Conservation (phyloP, 2,797 vertebrate genomes). For the Galago senegalensis region DNA sequence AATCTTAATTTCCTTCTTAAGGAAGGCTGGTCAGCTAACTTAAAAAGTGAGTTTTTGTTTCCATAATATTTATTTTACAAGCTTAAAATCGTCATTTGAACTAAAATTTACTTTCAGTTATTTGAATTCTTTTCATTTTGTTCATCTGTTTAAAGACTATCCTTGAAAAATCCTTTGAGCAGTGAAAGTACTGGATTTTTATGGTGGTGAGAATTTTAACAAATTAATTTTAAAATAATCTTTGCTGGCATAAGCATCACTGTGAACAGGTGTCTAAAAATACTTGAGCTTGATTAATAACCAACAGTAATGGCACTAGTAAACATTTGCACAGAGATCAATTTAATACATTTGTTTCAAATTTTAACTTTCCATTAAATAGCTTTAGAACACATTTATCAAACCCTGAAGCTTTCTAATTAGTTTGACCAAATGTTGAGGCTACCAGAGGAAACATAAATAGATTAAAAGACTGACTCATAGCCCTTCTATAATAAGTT, state of each 20-base stretch:
- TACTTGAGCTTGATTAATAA: conserved; percentile 60
- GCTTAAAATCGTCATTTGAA: not conserved
- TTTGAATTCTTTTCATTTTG: conserved; percentile 46
- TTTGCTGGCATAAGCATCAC: conserved; percentile 6
- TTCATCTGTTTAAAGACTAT: conserved; percentile 11
- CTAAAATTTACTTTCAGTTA: conserved; percentile 51
- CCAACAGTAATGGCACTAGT: conserved; percentile 35
- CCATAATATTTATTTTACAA: not conserved
- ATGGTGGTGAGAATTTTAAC: conserved; percentile 25
- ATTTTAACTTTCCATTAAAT: conserved; percentile 32
- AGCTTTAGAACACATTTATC: conserved; percentile 49
- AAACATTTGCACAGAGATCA: conserved; percentile 64
- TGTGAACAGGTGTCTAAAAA: conserved; percentile 30
- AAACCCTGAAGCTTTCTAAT: conserved; percentile 58
- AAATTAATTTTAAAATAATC: conserved; percentile 52
- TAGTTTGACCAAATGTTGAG: conserved; percentile 62
- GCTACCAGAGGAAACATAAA: conserved; percentile 40
- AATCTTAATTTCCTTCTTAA: conserved; percentile 22
- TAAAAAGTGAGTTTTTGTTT: conserved; percentile 40
- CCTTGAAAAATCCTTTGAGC: conserved; percentile 48
- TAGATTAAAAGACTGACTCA: conserved; percentile 2
- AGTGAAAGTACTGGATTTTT: conserved; percentile 55
- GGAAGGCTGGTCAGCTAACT: not conserved
- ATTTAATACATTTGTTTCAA: conserved; percentile 70
- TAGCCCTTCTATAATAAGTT: not conserved